Conservation (phyloP, 2,113 vertebrate species). For the Todiramphus chloris region DNA sequence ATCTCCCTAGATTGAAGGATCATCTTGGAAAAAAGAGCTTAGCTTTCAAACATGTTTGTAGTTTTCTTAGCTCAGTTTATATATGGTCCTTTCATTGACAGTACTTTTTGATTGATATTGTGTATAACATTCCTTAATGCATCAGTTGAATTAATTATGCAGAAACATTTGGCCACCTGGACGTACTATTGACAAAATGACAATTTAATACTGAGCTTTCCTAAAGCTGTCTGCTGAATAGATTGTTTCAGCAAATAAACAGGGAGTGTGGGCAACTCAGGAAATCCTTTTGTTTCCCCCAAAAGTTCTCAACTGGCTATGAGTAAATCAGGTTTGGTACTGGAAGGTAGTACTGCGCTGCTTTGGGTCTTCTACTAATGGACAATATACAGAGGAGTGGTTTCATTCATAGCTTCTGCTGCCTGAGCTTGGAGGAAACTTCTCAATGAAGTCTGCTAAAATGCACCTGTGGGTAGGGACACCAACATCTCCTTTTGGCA, state of each 20-base stretch:
- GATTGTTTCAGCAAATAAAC: not conserved
- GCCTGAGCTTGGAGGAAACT: not conserved
- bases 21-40: not conserved
- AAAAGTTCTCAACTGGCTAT: not conserved
- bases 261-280: not conserved
- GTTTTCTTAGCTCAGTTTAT: slow-evolving; percentile 48
- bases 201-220: slow-evolving; percentile 68
- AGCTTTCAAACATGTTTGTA: slow-evolving; percentile 5
- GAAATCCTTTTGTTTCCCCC: not conserved
- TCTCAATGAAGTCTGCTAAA: not conserved
- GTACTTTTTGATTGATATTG: slow-evolving; percentile 74
- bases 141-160: slow-evolving; percentile 76
- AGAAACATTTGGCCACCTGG: slow-evolving; percentile 64
- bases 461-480: not conserved
- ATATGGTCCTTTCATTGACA: slow-evolving; percentile 52
- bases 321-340: not conserved
- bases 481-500: not conserved
- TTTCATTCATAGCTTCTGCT: not conserved
- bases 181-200: slow-evolving; percentile 70
- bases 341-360: not conserved
- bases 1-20: not conserved
- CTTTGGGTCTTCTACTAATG: not conserved
- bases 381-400: not conserved
- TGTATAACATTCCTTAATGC: slow-evolving; percentile 76
- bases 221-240: slow-evolving; percentile 39